These are phyloP conservation scores for Cyanoliseus patagonus DNA, from an alignment of 2,113 vertebrate genomes.

Conservation along the genomic window DNA sequence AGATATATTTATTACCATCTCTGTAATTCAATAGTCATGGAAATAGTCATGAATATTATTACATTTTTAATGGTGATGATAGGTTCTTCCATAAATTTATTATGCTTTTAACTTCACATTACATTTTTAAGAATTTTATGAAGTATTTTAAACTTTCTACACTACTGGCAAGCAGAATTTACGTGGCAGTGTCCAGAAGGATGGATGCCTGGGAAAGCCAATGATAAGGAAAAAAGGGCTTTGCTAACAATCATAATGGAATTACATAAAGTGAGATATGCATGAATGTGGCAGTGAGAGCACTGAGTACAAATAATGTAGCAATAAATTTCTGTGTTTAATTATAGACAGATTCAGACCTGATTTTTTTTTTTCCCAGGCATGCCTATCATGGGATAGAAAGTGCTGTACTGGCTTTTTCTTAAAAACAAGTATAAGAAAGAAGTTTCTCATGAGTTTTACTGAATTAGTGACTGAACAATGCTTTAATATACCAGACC, in stretches of 20 bases:
- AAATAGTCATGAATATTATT: neutral
- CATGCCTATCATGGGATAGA: neutral
- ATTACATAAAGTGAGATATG: neutral
- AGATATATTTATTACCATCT: neutral
- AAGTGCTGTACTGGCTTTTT: neutral
- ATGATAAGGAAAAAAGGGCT: neutral
- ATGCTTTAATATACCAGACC: conserved; percentile 68
- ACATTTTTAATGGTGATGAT: neutral
- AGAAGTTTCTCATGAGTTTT: conserved; percentile 62
- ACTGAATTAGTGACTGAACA: conserved; percentile 62
- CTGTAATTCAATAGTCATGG: neutral
- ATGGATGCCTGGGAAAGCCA: neutral
- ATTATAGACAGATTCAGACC: conserved; percentile 29
- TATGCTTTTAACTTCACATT: neutral
- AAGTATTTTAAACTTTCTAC: neutral
- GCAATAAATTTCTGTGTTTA: conserved; percentile 25
- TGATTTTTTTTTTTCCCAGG: neutral
- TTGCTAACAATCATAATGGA: neutral
- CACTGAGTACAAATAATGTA: neutral
- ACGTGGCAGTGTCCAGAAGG: neutral
- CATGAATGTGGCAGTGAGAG: neutral
- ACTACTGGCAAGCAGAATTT: neutral
- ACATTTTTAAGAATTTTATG: neutral
- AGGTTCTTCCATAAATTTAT: neutral
- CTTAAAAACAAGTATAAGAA: neutral